phyloP scores from a whole-genome alignment of 2,113 vertebrate species.

The Rhinogobius similis region DNA sequence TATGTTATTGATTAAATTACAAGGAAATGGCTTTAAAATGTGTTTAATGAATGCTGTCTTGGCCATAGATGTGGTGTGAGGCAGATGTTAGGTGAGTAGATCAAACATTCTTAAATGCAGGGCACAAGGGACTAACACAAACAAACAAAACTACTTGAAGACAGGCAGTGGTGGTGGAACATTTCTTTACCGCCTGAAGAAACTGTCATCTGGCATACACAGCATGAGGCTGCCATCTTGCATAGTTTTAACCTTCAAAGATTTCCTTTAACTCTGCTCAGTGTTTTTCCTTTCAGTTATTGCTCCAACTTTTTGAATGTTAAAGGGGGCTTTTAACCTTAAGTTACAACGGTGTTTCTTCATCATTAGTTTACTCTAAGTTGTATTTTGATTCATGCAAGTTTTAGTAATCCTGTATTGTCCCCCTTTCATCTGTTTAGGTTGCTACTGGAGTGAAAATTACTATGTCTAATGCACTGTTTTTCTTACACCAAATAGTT shows the following conservation, averaged over 20 bases:
- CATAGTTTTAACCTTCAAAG: slow-evolving; percentile 55
- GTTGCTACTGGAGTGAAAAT: slow-evolving; percentile 21
- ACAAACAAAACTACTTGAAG: slow-evolving; percentile 9
- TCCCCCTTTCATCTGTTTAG: slow-evolving; percentile 12
- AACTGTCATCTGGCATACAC: slow-evolving; percentile 54
- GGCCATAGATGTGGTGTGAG: slow-evolving; percentile 57
- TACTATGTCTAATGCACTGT: slow-evolving; percentile 4
- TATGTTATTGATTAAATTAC: slow-evolving; percentile 42
- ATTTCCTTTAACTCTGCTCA: slow-evolving; percentile 34
- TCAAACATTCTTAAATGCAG: not conserved
- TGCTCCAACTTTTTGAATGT: not conserved
- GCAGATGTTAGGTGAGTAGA: slow-evolving; percentile 47
- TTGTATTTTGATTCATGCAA: too few species aligned
- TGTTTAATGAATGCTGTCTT: slow-evolving; percentile 28
- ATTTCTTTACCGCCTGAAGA: slow-evolving; percentile 33
- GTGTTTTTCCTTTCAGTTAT: slow-evolving; percentile 20
- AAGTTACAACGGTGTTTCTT: too few species aligned
- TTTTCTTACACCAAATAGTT: slow-evolving; percentile 4
- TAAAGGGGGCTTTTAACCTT: not conserved
- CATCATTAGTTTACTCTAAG: too few species aligned
- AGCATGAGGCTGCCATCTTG: slow-evolving; percentile 33
- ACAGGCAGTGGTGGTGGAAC: slow-evolving; percentile 19
- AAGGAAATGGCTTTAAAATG: slow-evolving; percentile 53
- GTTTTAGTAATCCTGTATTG: too few species aligned
- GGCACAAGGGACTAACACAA: slow-evolving; percentile 20